Evolutionary conservation across 1,140 invertebrate genomes (phyloP).

Genomic region (Drosophila suzukii): DNA sequence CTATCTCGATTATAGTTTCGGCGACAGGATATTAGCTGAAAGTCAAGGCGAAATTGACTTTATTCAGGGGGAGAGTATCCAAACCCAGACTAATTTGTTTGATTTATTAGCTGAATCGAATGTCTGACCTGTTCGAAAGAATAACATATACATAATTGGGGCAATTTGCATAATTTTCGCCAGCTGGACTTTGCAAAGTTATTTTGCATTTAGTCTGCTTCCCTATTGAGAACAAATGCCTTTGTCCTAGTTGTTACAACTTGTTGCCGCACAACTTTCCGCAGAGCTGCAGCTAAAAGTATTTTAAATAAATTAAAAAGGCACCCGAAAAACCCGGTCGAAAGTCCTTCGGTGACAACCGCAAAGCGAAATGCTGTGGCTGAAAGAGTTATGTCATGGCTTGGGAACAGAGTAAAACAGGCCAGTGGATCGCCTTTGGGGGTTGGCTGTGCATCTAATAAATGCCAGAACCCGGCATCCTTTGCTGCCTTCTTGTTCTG

Average conservation of each 20-base stretch:
- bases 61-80: conserved; percentile 2
- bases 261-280: conserved; percentile 43
- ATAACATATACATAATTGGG: conserved; percentile 32
- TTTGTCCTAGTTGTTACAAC: conserved; percentile 36
- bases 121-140: conserved; percentile 1
- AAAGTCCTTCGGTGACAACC: conserved; percentile 47
- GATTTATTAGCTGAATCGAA: conserved; percentile 37
- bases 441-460: conserved; percentile 72
- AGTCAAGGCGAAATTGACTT: conserved; percentile 70
- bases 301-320: conserved; percentile 74
- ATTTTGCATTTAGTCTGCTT: conserved; percentile 36
- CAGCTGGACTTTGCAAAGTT: conserved; percentile 16
- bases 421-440: conserved; percentile 38
- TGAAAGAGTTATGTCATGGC: conserved; percentile 66
- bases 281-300: conserved; percentile 46
- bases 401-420: conserved; percentile 8
- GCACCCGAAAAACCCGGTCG: conserved; percentile 14
- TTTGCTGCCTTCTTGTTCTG: conserved; percentile 17
- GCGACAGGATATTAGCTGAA: conserved; percentile 77
- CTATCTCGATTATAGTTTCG: conserved; percentile 72
- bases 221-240: conserved; percentile 20
- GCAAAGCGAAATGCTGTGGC: conserved; percentile 62
- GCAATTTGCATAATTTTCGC: conserved; percentile 45
- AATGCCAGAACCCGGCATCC: conserved; percentile 58
- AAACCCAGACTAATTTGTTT: conserved; percentile 61